Evolutionary conservation across 2,888 invertebrate species (phyloP).

Genomic region (Myathropa florea): DNA sequence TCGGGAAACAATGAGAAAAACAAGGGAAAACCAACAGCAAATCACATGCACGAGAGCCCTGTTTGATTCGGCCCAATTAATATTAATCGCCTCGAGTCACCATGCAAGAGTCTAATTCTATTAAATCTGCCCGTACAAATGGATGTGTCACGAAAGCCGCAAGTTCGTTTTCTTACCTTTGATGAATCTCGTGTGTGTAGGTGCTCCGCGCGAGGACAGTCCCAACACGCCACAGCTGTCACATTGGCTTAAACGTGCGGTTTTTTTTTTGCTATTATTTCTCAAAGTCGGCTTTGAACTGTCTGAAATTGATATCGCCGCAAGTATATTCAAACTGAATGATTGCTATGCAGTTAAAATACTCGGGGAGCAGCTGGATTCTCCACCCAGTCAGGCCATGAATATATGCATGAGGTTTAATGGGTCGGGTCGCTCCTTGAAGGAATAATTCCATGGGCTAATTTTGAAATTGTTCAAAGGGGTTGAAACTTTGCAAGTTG

Average conservation of each 20-base stretch:
- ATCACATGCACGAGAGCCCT: constrained; percentile 43
- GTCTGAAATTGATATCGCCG: constrained; percentile 60
- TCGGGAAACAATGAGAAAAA: constrained; percentile 3
- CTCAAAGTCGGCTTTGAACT: constrained; percentile 47
- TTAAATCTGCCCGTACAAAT: constrained; percentile 67
- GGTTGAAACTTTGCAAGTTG: neutral
- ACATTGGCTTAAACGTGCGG: constrained; percentile 47
- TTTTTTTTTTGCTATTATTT: constrained; percentile 20
- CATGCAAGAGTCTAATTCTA: constrained; percentile 68
- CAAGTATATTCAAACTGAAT: constrained; percentile 49
- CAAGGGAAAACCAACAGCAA: neutral
- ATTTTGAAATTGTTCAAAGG: neutral
- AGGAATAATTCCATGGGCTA: neutral
- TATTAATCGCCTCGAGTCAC: constrained; percentile 66
- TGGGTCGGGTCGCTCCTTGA: neutral
- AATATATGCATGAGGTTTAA: neutral
- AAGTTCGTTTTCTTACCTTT: constrained; percentile 26
- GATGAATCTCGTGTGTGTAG: constrained; percentile 40
- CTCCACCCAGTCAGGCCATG: neutral
- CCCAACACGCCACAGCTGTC: constrained; percentile 54
- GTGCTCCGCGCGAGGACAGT: constrained; percentile 45
- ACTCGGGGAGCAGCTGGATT: neutral
- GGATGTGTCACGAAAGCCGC: constrained; percentile 61
- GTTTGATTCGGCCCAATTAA: constrained; percentile 61
- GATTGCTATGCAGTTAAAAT: constrained; percentile 9